Percentiles rank a stretch among this genome's conserved stretches.
Conservation (phyloP, 2,797 vertebrate species). For the Mormyrus hasselquistii region DNA sequence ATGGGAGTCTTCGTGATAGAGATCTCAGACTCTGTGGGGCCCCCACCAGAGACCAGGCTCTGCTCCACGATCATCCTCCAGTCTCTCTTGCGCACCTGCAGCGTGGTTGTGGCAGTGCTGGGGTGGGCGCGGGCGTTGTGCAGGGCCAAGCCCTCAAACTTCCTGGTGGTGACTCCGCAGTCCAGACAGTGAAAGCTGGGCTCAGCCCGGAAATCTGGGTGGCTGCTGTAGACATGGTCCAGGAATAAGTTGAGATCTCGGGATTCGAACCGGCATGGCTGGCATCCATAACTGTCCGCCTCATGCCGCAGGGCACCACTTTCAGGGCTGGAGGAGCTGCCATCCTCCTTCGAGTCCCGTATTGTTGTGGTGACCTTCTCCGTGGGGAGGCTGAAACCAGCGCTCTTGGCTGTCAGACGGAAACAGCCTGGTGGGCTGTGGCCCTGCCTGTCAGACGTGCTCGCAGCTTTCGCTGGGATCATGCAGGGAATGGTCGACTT, state of each 20-base stretch:
- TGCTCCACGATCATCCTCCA: constrained; percentile 78
- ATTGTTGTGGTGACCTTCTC: constrained; percentile 19
- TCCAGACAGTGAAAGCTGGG: constrained; percentile 79
- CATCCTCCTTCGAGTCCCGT: constrained; percentile 49
- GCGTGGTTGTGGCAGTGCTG: constrained; percentile 57
- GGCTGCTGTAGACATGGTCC: constrained; percentile 84
- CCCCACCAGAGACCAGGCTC: constrained; percentile 65
- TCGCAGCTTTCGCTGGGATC: constrained; percentile 88
- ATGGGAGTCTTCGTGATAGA: constrained; percentile 92
- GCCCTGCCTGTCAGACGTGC: constrained; percentile 72
- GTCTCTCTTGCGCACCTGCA: constrained; percentile 76
- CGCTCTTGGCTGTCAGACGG: constrained; percentile 61
- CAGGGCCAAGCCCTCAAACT: constrained; percentile 80
- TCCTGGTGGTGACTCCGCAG: constrained; percentile 78
- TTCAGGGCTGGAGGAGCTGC: constrained; percentile 48
- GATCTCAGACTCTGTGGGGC: constrained; percentile 73
- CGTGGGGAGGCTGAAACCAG: constrained; percentile 51
- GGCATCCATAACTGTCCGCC: constrained; percentile 74
- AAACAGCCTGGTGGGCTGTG: constrained; percentile 65
- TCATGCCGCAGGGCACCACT: constrained; percentile 51
- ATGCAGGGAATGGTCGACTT: constrained; percentile 96
- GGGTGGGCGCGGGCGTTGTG: constrained; percentile 80
- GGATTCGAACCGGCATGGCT: constrained; percentile 76
- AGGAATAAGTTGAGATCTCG: constrained; percentile 83
- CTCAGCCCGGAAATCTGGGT: constrained; percentile 82